Evolutionary conservation across 2,888 invertebrate species (phyloP).

Genomic region (Ischnus inquisitorius): DNA sequence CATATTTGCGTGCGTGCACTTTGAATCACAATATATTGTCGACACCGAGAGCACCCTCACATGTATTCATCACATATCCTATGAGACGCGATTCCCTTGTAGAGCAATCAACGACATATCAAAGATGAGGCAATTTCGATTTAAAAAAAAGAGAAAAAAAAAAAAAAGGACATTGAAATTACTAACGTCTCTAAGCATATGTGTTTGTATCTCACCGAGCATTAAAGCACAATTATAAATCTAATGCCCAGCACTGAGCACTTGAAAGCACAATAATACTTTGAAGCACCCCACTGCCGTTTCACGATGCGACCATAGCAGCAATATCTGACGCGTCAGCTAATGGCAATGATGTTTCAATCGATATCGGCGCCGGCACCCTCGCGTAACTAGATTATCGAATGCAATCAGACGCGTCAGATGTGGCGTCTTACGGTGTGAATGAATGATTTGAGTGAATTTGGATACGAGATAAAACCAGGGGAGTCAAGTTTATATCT

Average conservation of each 20-base stretch:
- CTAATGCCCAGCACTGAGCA: slow-evolving; percentile 81
- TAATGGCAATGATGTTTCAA: neutral
- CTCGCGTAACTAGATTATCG: neutral
- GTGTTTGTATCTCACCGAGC: slow-evolving; percentile 71
- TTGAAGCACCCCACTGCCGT: slow-evolving; percentile 80
- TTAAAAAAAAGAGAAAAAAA: neutral
- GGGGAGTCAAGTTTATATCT: slow-evolving; percentile 8
- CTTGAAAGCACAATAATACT: slow-evolving; percentile 77
- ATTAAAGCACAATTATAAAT: slow-evolving; percentile 74
- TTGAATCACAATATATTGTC: slow-evolving; percentile 66
- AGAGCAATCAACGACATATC: slow-evolving; percentile 5
- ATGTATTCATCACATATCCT: slow-evolving; percentile 62
- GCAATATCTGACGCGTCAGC: slow-evolving; percentile 61
- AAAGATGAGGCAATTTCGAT: slow-evolving; percentile 11
- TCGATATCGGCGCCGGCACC: neutral
- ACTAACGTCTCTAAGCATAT: slow-evolving; percentile 17
- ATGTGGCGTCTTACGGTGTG: slow-evolving; percentile 68
- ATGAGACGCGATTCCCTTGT: slow-evolving; percentile 40
- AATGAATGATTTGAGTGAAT: slow-evolving; percentile 77
- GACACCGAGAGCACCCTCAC: slow-evolving; percentile 68
- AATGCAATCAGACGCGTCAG: slow-evolving; percentile 40
- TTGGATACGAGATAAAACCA: slow-evolving; percentile 72
- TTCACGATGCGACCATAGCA: slow-evolving; percentile 73
- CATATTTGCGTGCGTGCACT: slow-evolving; percentile 66
- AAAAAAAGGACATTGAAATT: neutral